phyloP scores from a whole-genome alignment of 2,888 invertebrate genomes.

The Hoplodrina blanda region DNA sequence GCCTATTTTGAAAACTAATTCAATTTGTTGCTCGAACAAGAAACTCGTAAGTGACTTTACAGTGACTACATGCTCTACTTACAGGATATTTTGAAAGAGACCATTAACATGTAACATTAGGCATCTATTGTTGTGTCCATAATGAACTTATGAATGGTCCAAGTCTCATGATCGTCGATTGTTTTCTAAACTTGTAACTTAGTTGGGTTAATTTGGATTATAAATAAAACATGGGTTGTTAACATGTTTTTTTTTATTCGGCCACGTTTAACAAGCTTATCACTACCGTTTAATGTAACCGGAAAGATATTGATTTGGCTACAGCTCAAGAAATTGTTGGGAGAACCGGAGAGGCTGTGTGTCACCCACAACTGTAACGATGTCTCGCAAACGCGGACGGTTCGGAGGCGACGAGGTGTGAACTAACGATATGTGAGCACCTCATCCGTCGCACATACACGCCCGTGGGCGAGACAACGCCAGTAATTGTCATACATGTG shows the following conservation, averaged over 20 bases:
- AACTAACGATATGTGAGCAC: constrained; percentile 84
- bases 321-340: constrained; percentile 30
- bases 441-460: constrained; percentile 76
- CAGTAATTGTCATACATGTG: constrained; percentile 88
- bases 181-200: too few relatives aligned
- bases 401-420: constrained; percentile 79
- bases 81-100: constrained; percentile 37
- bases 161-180: too few relatives aligned
- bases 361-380: constrained; percentile 57
- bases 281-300: background rate
- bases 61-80: constrained; percentile 32
- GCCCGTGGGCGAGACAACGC: constrained; percentile 76
- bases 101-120: constrained; percentile 29
- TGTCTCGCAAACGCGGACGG: constrained; percentile 61
- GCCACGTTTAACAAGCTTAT: background rate
- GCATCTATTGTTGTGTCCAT: constrained; percentile 29
- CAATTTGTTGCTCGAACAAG: constrained; percentile 29
- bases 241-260: background rate
- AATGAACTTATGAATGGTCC: constrained; percentile 6
- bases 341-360: constrained; percentile 49
- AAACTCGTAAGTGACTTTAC: constrained; percentile 27
- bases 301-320: constrained; percentile 10
- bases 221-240: background rate
- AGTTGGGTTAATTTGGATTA: background rate
- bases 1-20: constrained; percentile 29